Evolutionary conservation across 2,888 invertebrate species (phyloP).

Genomic region (Microplitis manilae): DNA sequence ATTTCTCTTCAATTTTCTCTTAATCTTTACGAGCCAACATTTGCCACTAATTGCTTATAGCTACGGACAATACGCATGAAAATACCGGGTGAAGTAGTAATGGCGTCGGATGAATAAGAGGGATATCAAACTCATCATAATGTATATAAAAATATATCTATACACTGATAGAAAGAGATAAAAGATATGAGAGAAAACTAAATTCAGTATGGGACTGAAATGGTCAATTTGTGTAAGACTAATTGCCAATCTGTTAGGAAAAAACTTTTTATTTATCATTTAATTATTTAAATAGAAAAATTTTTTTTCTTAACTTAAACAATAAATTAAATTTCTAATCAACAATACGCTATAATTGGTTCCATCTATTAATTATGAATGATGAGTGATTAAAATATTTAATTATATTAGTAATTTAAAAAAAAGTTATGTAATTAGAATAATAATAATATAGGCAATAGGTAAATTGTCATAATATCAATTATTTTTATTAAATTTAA

Average conservation of each 20-base stretch:
- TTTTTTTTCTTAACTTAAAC: constrained; percentile 63
- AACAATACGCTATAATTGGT: too few species aligned
- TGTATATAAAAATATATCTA: background rate
- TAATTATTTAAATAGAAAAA: constrained; percentile 29
- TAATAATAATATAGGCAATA: too few species aligned
- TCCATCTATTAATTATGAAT: too few species aligned
- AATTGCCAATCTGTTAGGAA: constrained; percentile 65
- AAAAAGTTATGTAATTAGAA: too few species aligned
- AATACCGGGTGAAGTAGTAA: constrained; percentile 26
- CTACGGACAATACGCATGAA: constrained; percentile 43
- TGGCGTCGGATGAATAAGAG: constrained; percentile 26
- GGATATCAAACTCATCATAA: constrained; percentile 21
- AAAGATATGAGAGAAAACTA: constrained; percentile 25
- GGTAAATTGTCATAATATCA: too few species aligned
- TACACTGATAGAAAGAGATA: background rate
- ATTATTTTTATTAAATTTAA: too few species aligned
- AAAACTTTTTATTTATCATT: constrained; percentile 42
- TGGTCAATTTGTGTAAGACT: constrained; percentile 55
- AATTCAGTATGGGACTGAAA: constrained; percentile 52
- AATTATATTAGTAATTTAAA: too few species aligned
- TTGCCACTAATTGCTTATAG: constrained; percentile 44
- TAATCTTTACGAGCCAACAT: constrained; percentile 19
- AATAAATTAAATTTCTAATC: constrained; percentile 30
- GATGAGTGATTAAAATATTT: too few species aligned
- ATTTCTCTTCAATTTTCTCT: constrained; percentile 16